These are phyloP conservation scores for Phoeniculus purpureus DNA, from an alignment of 2,797 vertebrate species.

Conservation along the genomic window DNA sequence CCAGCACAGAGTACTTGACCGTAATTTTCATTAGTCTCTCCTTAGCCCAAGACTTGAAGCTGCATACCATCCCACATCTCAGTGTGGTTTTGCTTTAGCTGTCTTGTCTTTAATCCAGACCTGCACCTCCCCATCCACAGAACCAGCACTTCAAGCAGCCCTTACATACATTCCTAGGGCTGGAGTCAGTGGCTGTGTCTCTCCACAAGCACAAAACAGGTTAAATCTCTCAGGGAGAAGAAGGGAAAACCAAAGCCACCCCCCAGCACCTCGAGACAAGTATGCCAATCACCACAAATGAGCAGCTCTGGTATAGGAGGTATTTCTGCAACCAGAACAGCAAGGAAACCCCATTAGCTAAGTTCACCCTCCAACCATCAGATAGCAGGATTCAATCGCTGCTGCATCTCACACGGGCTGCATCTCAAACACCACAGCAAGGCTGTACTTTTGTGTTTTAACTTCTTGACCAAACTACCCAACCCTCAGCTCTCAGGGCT, in stretches of 20 bases:
- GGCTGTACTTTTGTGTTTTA: neutral
- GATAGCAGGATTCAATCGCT: conserved; percentile 31
- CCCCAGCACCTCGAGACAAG: neutral
- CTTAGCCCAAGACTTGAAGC: neutral
- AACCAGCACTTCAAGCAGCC: neutral
- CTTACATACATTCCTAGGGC: neutral
- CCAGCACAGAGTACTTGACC: neutral
- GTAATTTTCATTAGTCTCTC: neutral
- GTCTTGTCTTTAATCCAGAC: neutral
- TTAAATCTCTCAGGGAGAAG: neutral
- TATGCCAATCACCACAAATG: neutral
- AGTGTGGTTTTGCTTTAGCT: neutral
- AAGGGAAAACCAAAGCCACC: neutral
- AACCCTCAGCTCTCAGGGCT: neutral
- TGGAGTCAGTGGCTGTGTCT: neutral
- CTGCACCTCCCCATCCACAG: neutral
- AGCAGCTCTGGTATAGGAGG: neutral
- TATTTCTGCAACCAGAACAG: neutral
- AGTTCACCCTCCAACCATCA: conserved; percentile 26
- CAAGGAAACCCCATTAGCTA: conserved; percentile 14
- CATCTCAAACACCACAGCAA: conserved; percentile 27
- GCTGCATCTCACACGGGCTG: neutral
- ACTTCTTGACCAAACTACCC: neutral
- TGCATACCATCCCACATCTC: neutral
- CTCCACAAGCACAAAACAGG: neutral